Evolutionary conservation across 2,888 invertebrate genomes (phyloP).

Genomic region (Microplitis deprimator): DNA sequence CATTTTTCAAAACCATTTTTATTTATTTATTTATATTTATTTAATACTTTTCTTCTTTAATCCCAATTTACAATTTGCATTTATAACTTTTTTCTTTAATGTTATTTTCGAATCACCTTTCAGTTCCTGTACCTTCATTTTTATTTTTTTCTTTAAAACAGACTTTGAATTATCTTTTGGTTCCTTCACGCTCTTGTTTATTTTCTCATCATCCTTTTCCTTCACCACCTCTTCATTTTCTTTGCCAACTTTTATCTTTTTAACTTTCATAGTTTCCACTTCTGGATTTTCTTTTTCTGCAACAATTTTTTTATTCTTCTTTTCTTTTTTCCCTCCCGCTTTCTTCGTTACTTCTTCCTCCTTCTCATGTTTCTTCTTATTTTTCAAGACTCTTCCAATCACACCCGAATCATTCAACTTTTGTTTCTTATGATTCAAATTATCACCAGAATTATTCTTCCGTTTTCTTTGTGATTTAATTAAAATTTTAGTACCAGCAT

Average conservation of each 20-base stretch:
- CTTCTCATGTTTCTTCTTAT: background rate
- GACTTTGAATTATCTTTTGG: background rate
- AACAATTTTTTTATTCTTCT: background rate
- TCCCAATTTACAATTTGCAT: slow-evolving; percentile 11
- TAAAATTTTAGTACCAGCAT: background rate
- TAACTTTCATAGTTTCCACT: background rate
- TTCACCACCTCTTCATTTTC: background rate
- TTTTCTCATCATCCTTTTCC: background rate
- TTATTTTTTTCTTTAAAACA: background rate
- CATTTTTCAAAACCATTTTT: slow-evolving; percentile 23
- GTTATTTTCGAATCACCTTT: background rate
- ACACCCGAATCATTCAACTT: slow-evolving; percentile 23
- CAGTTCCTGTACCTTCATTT: slow-evolving; percentile 13
- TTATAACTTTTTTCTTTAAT: slow-evolving; percentile 30
- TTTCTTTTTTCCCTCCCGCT: background rate
- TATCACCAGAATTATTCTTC: slow-evolving; percentile 21
- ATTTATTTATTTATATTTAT: slow-evolving; percentile 27
- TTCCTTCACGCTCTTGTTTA: background rate
- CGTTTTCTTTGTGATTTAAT: slow-evolving; percentile 42
- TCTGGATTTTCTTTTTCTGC: background rate
- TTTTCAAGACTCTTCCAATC: slow-evolving; percentile 40
- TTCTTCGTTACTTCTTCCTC: slow-evolving; percentile 21
- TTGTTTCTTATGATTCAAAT: slow-evolving; percentile 28
- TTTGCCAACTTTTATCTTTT: slow-evolving; percentile 18
- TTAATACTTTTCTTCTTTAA: background rate